These are phyloP conservation scores for Neodon shergylaensis DNA, from an alignment of 2,113 vertebrate species.

Conservation along the genomic window DNA sequence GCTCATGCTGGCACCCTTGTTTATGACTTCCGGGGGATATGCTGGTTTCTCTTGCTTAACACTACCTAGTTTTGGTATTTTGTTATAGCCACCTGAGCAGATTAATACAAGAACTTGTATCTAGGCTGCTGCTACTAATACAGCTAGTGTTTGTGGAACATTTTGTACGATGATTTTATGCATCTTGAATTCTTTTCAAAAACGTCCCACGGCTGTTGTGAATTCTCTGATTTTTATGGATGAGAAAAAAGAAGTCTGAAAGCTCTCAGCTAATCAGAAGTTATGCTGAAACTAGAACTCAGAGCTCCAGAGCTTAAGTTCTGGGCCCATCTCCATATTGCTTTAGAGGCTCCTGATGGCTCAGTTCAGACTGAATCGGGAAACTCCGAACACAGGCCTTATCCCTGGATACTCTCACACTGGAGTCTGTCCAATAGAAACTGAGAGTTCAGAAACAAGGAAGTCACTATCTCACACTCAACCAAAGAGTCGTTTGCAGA, in stretches of 20 bases:
- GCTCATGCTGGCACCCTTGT: background rate
- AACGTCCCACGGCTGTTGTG: background rate
- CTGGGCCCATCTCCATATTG: background rate
- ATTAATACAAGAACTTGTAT: background rate
- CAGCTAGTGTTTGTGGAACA: background rate
- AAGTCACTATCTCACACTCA: constrained; percentile 8
- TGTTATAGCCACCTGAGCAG: background rate
- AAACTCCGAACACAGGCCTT: background rate
- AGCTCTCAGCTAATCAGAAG: background rate
- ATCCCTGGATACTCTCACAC: background rate
- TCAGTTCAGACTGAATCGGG: background rate
- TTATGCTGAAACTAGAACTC: background rate
- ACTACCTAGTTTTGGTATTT: background rate
- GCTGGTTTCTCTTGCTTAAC: background rate
- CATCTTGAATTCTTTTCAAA: constrained; percentile 24
- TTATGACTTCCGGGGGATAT: background rate
- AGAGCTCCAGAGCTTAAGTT: background rate
- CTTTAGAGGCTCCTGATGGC: background rate
- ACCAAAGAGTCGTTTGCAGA: background rate
- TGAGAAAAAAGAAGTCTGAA: background rate
- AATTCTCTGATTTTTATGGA: constrained; percentile 31
- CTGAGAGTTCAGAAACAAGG: background rate
- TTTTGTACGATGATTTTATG: constrained; percentile 41
- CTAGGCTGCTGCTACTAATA: background rate
- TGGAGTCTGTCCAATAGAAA: background rate